A percentile compares a stretch with the other conserved stretches of the same genome.
Conservation (phyloP, 2,797 vertebrate genomes). For the Threskiornis aethiopicus region DNA sequence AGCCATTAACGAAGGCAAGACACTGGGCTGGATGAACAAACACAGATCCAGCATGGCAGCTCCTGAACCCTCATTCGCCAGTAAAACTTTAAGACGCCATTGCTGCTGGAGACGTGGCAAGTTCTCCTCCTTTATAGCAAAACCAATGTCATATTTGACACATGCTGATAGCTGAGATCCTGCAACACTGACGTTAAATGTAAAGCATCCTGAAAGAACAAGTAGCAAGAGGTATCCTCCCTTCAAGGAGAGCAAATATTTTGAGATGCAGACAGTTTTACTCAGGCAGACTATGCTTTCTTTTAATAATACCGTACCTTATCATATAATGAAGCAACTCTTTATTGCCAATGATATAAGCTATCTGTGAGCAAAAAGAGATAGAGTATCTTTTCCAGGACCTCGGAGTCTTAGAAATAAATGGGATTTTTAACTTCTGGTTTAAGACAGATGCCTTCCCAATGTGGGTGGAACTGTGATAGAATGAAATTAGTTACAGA, state of each 20-base stretch:
- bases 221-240: background rate
- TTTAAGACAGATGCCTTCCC: conserved; percentile 50
- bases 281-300: background rate
- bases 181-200: background rate
- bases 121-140: background rate
- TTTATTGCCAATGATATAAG: conserved; percentile 48
- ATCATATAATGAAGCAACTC: conserved; percentile 15
- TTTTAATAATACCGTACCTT: conserved; percentile 18
- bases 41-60: rapidly evolving
- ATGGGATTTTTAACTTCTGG: conserved; percentile 44
- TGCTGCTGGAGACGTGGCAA: background rate
- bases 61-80: background rate
- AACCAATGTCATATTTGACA: background rate
- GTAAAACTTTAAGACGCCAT: background rate
- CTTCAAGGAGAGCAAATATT: background rate
- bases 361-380: conserved; percentile 27
- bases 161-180: background rate
- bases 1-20: background rate
- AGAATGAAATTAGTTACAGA: background rate
- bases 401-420: conserved; percentile 32
- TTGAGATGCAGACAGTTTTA: background rate
- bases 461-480: background rate
- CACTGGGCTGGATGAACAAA: rapidly evolving
- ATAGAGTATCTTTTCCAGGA: conserved; percentile 30
- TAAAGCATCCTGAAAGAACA: background rate